A percentile compares a stretch with the other conserved stretches of the same genome.
Evolutionary conservation across 2,888 invertebrate genomes (phyloP).

Genomic region (Idaea biselata): DNA sequence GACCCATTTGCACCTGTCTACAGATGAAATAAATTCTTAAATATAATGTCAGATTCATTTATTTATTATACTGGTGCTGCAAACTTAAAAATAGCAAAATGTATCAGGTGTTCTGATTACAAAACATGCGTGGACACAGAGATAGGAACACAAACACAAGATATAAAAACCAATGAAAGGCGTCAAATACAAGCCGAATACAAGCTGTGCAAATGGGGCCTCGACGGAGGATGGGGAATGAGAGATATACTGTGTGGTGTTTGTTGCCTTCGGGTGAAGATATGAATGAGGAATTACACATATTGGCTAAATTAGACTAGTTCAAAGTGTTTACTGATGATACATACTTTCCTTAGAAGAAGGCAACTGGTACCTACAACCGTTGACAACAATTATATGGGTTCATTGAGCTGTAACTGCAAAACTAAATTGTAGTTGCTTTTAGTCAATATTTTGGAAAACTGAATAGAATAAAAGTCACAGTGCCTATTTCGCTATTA

Average conservation of each 20-base stretch:
- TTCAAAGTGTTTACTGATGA: conserved; percentile 18
- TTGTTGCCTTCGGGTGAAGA: conserved; percentile 51
- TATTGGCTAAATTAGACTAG: conserved; percentile 19
- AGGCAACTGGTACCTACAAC: too few species aligned
- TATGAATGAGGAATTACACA: conserved; percentile 14
- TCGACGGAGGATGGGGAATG: conserved; percentile 64
- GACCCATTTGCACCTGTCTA: conserved; percentile 74
- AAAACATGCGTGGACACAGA: conserved; percentile 80
- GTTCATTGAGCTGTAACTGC: too few species aligned
- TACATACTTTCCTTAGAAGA: too few species aligned
- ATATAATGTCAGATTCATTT: conserved; percentile 22
- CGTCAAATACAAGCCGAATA: conserved; percentile 41
- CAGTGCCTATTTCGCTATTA: too few species aligned
- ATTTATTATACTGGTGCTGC: conserved; percentile 37
- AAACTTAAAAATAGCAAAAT: conserved; percentile 43
- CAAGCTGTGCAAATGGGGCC: conserved; percentile 77
- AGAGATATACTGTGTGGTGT: conserved; percentile 57
- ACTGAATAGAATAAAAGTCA: too few species aligned
- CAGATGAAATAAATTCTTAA: conserved; percentile 12
- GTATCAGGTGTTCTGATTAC: conserved; percentile 26
- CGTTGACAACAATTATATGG: too few species aligned
- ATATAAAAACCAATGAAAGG: conserved; percentile 46
- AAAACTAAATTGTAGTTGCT: too few species aligned
- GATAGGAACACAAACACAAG: conserved; percentile 53
- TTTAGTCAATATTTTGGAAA: too few species aligned